Percentiles rank a stretch among this genome's conserved stretches.
These are phyloP conservation scores for Drosophila sproati DNA, from an alignment of 1,140 invertebrate genomes.

Conservation along the genomic window DNA sequence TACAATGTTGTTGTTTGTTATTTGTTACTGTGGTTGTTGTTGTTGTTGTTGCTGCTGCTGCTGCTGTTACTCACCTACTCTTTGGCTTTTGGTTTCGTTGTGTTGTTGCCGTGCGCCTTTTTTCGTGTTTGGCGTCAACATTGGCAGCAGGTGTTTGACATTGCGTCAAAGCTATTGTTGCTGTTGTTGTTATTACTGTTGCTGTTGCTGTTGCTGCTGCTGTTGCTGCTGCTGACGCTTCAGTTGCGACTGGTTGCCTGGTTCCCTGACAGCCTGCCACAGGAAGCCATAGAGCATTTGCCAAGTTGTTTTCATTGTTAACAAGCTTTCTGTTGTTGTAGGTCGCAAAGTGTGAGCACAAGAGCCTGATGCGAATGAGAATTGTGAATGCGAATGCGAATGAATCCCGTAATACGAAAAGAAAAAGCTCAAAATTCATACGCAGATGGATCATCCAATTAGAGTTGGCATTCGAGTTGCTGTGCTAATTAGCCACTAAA, in stretches of 20 bases:
- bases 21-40: neutral
- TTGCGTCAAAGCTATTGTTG: constrained; percentile 80
- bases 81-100: constrained; percentile 61
- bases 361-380: constrained; percentile 3
- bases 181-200: constrained; percentile 42
- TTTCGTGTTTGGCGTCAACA: constrained; percentile 82
- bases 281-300: constrained; percentile 81
- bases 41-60: constrained; percentile 43
- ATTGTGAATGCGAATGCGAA: constrained; percentile 14
- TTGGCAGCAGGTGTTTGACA: constrained; percentile 83
- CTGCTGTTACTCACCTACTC: constrained; percentile 64
- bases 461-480: constrained; percentile 23
- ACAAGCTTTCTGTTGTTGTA: constrained; percentile 79
- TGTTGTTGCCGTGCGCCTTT: constrained; percentile 61
- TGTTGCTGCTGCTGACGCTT: constrained; percentile 39
- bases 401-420: constrained; percentile 16
- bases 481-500: constrained; percentile 31
- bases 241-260: constrained; percentile 62
- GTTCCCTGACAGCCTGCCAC: constrained; percentile 74
- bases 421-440: constrained; percentile 18
- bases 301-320: constrained; percentile 82
- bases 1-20: neutral
- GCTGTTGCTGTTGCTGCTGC: constrained; percentile 56
- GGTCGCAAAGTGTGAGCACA: constrained; percentile 53
- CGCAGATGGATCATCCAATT: constrained; percentile 39